Percentiles rank a stretch among this genome's conserved stretches.
Evolutionary conservation across 2,113 vertebrate genomes (phyloP).

Genomic region (Sinocyclocheilus anophthalmus): DNA sequence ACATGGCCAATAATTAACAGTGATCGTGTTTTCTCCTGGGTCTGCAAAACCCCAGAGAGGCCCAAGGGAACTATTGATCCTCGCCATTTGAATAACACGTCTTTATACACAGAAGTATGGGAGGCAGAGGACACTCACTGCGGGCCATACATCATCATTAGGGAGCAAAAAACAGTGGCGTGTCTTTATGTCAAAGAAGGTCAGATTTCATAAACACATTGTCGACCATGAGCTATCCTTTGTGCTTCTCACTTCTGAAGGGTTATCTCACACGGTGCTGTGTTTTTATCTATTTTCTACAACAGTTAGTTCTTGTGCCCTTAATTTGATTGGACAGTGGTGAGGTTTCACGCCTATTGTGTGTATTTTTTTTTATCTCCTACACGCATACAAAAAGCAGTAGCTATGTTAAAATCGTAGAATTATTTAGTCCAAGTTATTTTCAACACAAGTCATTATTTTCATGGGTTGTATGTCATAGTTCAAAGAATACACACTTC

Average conservation of each 20-base stretch:
- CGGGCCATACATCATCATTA: constrained; percentile 51
- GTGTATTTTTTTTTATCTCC: neutral
- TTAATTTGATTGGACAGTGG: neutral
- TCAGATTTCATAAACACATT: neutral
- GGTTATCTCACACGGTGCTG: neutral
- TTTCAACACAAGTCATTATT: too few relatives aligned
- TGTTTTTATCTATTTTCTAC: neutral
- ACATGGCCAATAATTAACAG: neutral
- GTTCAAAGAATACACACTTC: too few relatives aligned
- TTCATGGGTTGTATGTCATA: too few relatives aligned
- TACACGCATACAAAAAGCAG: neutral
- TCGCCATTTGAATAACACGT: constrained; percentile 30
- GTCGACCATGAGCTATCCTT: neutral
- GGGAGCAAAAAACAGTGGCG: constrained; percentile 8
- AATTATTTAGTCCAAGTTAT: too few relatives aligned
- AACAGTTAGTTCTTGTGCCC: neutral
- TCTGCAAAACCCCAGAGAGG: neutral
- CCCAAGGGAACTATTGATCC: constrained; percentile 42
- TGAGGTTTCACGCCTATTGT: neutral
- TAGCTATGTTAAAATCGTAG: neutral
- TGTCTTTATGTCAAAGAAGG: constrained; percentile 42
- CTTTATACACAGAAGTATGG: constrained; percentile 21
- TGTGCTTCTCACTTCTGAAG: neutral
- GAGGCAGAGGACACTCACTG: constrained; percentile 25
- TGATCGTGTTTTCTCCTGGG: constrained; percentile 3